Evolutionary conservation across 2,113 vertebrate genomes (phyloP).

Genomic region (Stomatorhinus ivindoensis): DNA sequence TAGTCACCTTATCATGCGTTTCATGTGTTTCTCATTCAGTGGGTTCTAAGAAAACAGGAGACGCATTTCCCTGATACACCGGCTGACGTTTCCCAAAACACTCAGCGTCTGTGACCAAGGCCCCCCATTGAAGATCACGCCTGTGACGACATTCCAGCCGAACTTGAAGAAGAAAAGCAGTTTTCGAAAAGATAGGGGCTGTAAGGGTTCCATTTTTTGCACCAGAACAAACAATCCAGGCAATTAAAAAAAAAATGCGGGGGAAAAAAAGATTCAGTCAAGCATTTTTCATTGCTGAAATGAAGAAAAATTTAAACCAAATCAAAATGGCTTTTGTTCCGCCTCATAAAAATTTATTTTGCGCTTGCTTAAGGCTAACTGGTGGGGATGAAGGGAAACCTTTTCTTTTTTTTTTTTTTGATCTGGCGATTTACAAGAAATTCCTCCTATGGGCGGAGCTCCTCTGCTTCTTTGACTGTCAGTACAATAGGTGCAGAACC

Average conservation of each 20-base stretch:
- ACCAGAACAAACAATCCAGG: constrained; percentile 6
- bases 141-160: not conserved
- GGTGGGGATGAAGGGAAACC: constrained; percentile 29
- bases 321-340: not conserved
- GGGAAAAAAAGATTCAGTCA: not conserved
- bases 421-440: not conserved
- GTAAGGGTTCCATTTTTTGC: constrained; percentile 12
- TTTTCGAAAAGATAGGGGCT: constrained; percentile 9
- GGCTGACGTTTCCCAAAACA: not conserved
- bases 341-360: constrained; percentile 20
- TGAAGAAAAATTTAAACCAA: not conserved
- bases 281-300: not conserved
- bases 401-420: not conserved
- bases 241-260: not conserved
- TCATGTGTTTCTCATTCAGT: not conserved
- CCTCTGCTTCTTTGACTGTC: not conserved
- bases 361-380: constrained; percentile 43
- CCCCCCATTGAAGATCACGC: not conserved
- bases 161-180: not conserved
- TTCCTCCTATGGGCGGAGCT: not conserved
- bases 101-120: not conserved
- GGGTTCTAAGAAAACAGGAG: not conserved
- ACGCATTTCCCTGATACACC: not conserved
- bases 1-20: not conserved
- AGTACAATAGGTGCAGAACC: not conserved